These are phyloP conservation scores for Trinectes maculatus DNA, from an alignment of 2,113 vertebrate species.

Conservation along the genomic window DNA sequence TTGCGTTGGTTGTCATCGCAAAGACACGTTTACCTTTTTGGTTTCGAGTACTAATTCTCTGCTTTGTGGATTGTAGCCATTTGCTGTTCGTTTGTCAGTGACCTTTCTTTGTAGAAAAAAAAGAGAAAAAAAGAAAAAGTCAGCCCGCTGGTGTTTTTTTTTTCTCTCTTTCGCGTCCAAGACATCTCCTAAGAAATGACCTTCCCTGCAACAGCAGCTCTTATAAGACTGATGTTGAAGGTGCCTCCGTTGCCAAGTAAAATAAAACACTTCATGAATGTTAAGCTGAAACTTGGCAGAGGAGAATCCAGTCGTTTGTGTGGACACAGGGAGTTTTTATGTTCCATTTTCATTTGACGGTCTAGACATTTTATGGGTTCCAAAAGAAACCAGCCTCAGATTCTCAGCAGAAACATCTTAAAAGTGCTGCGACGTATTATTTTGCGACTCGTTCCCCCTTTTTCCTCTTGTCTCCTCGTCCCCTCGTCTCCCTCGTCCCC, in stretches of 20 bases:
- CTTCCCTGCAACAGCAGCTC: slow-evolving; percentile 61
- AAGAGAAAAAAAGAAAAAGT: too few relatives aligned
- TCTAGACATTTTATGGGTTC: slow-evolving; percentile 77
- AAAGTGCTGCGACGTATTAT: slow-evolving; percentile 12
- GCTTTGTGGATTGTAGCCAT: background rate
- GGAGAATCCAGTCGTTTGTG: slow-evolving; percentile 58
- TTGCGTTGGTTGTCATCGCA: slow-evolving; percentile 51
- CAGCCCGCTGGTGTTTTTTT: slow-evolving; percentile 36
- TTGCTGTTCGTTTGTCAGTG: slow-evolving; percentile 46
- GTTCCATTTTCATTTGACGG: slow-evolving; percentile 78
- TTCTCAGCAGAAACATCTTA: slow-evolving; percentile 59
- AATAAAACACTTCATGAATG: slow-evolving; percentile 80
- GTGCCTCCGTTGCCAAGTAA: slow-evolving; percentile 74
- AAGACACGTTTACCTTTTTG: slow-evolving; percentile 37
- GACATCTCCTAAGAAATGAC: slow-evolving; percentile 66
- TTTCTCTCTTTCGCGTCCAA: slow-evolving; percentile 48
- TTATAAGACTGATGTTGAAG: slow-evolving; percentile 74
- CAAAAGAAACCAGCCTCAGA: slow-evolving; percentile 64
- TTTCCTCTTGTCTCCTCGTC: too few relatives aligned
- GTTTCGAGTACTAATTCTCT: slow-evolving; percentile 12
- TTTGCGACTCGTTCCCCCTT: too few relatives aligned
- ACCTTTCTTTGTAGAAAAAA: slow-evolving; percentile 38
- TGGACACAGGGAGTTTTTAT: slow-evolving; percentile 74
- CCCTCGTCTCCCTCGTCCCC: too few relatives aligned
- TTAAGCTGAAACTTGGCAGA: slow-evolving; percentile 78